These are phyloP conservation scores for Eubasilissa regina DNA, from an alignment of 1,140 invertebrate species.

Conservation along the genomic window DNA sequence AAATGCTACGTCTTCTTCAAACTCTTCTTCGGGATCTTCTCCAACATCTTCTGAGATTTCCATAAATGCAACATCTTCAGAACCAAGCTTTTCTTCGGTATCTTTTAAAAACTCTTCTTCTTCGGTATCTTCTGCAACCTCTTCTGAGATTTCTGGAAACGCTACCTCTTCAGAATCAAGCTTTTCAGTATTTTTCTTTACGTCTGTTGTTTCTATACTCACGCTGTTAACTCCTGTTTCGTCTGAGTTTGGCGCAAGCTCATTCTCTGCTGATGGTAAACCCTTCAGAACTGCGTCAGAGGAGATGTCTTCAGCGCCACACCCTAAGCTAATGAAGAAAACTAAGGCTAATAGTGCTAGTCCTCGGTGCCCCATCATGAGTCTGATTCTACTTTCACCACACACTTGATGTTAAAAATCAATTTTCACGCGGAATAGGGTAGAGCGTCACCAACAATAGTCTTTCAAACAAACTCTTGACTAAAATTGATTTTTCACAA, in stretches of 20 bases:
- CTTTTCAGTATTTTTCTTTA: neutral
- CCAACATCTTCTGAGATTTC: too few species aligned
- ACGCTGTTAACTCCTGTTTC: neutral
- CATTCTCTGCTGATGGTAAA: neutral
- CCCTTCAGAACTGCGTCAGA: neutral
- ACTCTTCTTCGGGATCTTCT: too few species aligned
- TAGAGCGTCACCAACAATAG: neutral
- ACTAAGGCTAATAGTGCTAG: constrained; percentile 5
- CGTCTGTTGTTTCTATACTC: neutral
- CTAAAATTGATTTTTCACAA: neutral
- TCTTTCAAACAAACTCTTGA: neutral
- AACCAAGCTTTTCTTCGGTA: neutral
- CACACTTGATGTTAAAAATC: constrained; percentile 15
- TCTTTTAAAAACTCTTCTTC: too few species aligned
- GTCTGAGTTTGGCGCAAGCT: too few species aligned
- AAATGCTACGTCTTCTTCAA: constrained; percentile 4
- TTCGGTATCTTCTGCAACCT: constrained; percentile 3
- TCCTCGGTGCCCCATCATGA: constrained; percentile 27
- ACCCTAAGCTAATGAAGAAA: constrained; percentile 17
- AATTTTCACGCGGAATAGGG: constrained; percentile 19
- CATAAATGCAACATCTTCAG: neutral
- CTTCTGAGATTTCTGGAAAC: too few species aligned
- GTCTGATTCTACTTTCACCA: constrained; percentile 7
- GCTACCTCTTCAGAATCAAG: neutral
- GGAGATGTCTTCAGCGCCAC: constrained; percentile 10